A percentile compares a stretch with the other conserved stretches of the same genome.
These are phyloP conservation scores for Agelas oroides DNA, from an alignment of 37 sponge, comb jelly and placozoan species.

Conservation along the genomic window DNA sequence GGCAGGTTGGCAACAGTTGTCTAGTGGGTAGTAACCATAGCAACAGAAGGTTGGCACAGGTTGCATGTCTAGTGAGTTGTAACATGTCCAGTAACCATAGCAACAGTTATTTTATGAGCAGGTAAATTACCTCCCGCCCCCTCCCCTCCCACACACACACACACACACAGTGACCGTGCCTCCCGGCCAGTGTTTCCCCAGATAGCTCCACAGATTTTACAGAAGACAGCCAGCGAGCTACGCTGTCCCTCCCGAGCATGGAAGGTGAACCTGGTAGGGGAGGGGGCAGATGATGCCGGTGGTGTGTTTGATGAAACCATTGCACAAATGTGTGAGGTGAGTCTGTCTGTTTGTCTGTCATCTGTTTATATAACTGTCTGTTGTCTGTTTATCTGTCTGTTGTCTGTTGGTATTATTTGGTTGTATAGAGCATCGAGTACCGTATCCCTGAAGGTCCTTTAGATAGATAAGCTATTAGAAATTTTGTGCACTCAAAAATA, in stretches of 20 bases:
- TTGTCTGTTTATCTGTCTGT: neutral
- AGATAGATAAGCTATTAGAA: too few species aligned
- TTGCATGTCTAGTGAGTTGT: too few species aligned
- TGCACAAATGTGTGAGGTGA: constrained; percentile 83
- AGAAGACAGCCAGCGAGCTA: constrained; percentile 54
- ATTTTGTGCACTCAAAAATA: too few species aligned
- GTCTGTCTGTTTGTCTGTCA: neutral
- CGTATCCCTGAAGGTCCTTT: too few species aligned
- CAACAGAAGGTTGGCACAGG: too few species aligned
- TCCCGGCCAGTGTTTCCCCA: constrained; percentile 69
- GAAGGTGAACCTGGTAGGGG: constrained; percentile 89
- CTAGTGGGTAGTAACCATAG: too few species aligned
- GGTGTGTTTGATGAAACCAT: constrained; percentile 97
- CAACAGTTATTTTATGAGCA: too few species aligned
- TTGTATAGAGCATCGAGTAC: too few species aligned
- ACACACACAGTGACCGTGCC: constrained; percentile 19
- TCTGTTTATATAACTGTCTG: neutral
- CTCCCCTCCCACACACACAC: too few species aligned
- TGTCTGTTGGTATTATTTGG: constrained; percentile 2
- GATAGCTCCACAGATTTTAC: constrained; percentile 75
- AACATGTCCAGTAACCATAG: too few species aligned
- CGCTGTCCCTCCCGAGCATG: constrained; percentile 80
- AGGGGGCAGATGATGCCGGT: constrained; percentile 96
- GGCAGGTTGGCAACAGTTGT: too few species aligned
- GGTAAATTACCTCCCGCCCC: too few species aligned